Conservation (phyloP, 2,888 invertebrate species). For the Drosophila picticornis region DNA sequence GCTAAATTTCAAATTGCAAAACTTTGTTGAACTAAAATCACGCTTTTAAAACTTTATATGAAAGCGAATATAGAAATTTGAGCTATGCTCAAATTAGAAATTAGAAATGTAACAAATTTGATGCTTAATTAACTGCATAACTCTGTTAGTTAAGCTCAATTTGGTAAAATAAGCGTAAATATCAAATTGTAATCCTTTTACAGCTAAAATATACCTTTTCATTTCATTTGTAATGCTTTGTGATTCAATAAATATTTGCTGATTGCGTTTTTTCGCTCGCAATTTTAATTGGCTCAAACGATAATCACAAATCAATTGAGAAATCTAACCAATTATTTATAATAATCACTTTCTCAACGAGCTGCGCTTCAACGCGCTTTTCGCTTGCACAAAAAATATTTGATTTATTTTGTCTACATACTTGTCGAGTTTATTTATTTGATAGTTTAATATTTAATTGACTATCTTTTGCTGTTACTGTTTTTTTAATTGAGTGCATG, state of each 20-base stretch:
- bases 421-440: conserved; percentile 6
- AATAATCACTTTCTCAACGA: conserved; percentile 14
- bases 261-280: not conserved
- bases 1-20: not conserved
- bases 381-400: not conserved
- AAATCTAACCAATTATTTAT: conserved; percentile 23
- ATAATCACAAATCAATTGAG: conserved; percentile 28
- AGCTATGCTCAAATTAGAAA: not conserved
- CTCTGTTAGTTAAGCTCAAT: not conserved
- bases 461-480: conserved; percentile 26
- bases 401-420: not conserved
- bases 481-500: conserved; percentile 50
- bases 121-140: not conserved
- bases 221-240: not conserved
- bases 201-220: not conserved
- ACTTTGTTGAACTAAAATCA: not conserved
- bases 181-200: not conserved
- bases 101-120: not conserved
- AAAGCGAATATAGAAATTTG: not conserved
- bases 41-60: too few relatives aligned
- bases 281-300: conserved; percentile 45
- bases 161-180: not conserved
- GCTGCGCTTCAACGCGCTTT: conserved; percentile 14
- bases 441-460: conserved; percentile 48
- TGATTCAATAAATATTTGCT: conserved; percentile 5